Conservation (phyloP, 2,797 vertebrate genomes). For the Menidia menidia region DNA sequence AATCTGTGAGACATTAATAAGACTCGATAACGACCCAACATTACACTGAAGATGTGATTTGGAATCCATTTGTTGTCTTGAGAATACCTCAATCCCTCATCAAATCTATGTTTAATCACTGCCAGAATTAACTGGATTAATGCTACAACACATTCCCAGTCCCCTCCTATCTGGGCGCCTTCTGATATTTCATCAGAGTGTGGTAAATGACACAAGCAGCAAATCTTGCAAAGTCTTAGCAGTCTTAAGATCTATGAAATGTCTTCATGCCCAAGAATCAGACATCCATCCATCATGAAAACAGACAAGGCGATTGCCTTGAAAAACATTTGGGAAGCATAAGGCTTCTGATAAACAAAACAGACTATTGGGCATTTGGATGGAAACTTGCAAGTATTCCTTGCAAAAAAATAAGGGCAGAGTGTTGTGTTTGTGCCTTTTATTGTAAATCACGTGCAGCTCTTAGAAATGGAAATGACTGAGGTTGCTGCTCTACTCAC, state of each 20-base stretch:
- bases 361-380: constrained; percentile 48
- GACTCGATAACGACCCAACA: constrained; percentile 17
- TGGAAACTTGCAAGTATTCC: constrained; percentile 57
- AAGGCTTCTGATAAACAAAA: constrained; percentile 26
- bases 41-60: constrained; percentile 2
- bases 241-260: constrained; percentile 53
- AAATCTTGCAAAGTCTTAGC: constrained; percentile 37
- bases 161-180: constrained; percentile 27
- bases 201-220: constrained; percentile 52
- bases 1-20: background rate
- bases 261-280: constrained; percentile 60
- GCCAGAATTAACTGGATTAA: constrained; percentile 37
- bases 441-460: constrained; percentile 55
- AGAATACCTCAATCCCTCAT: constrained; percentile 33
- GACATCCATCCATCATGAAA: constrained; percentile 54
- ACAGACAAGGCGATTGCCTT: constrained; percentile 56
- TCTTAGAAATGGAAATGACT: constrained; percentile 76
- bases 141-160: constrained; percentile 41
- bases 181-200: constrained; percentile 48
- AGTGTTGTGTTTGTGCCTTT: constrained; percentile 58
- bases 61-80: constrained; percentile 23
- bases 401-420: constrained; percentile 62
- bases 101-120: constrained; percentile 53
- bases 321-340: constrained; percentile 47
- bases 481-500: constrained; percentile 59